Percentiles rank a stretch among this genome's conserved stretches.
These are phyloP conservation scores for Porphyrio hochstetteri DNA, from an alignment of 2,113 vertebrate species.

Conservation along the genomic window DNA sequence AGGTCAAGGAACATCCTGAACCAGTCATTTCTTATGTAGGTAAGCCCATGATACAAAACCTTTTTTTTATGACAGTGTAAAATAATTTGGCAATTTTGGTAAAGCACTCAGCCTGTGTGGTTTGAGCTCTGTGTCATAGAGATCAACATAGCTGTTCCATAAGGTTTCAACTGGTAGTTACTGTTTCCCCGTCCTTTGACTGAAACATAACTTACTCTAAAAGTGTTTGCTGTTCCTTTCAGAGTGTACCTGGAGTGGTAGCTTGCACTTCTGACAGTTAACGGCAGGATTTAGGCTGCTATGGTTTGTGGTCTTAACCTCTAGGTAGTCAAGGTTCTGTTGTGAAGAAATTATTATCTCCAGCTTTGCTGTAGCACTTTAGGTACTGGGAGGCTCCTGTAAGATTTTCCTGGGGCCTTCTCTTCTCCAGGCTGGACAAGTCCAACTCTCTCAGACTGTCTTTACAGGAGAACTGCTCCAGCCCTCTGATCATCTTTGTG, in stretches of 20 bases:
- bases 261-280: not conserved
- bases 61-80: not conserved
- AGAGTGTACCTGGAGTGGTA: not conserved
- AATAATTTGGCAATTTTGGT: not conserved
- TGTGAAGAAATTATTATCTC: not conserved
- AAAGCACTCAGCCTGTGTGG: fast-evolving
- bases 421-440: too few relatives aligned
- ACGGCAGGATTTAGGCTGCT: not conserved
- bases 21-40: not conserved
- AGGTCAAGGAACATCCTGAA: not conserved
- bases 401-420: too few relatives aligned
- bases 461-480: too few relatives aligned
- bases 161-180: not conserved
- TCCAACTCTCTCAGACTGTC: too few relatives aligned
- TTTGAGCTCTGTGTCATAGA: not conserved
- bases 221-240: not conserved
- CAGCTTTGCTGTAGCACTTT: too few relatives aligned
- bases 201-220: not conserved
- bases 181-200: not conserved
- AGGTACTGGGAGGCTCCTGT: too few relatives aligned
- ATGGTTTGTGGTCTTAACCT: not conserved
- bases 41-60: not conserved
- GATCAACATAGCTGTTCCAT: not conserved
- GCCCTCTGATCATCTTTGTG: too few relatives aligned
- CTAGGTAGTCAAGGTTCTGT: not conserved